Evolutionary conservation across 92 coral and sea anemone genomes (phyloP), one percentile per base, ranked within the genome.

Genomic region (Zoanthus solanderi): DNA sequence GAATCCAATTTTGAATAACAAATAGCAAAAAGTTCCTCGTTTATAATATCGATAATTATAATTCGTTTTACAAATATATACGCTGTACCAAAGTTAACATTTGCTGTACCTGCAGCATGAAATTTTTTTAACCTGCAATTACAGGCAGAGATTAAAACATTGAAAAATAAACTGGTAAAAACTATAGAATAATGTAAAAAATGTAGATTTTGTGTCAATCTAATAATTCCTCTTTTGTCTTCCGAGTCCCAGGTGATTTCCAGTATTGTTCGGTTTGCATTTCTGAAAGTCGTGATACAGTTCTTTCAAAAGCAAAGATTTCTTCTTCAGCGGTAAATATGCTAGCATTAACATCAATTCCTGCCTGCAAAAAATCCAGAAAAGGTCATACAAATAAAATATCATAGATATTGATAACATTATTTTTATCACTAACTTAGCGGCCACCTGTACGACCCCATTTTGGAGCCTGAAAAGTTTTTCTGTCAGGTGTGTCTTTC

Each of bases 291-390:
- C 99, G 89, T 7, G 99, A 97, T 9, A 97, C 87, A 7, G 99
- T 97, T 73, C 99, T 87, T 71, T 97, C 94, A 88, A 97, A 97
- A 18, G 99, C 99, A 77, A 97, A 97, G 16, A 95, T 92, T 82
- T 97, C 99, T 85, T 97, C 99, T 76, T 97, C 99, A 12, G 99
- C 99, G 30, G 99, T 97, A 71, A 97, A 97, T 69, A 97, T 95
- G 82, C 99, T 97, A 12, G 98, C 92, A 44, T 89, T 91, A 14
- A 93, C 94, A 75, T 94, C 96, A 63, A 86, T 67, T 32, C 86
- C 89, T 34, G 93, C 91, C 99, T 96, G 78, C 23, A 88, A 89
- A 44, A 69, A 56, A 53, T 80, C 28, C 14, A 16, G n/a, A 30
- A 37, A 37, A 77, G 1, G 37, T 15, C 9, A 1, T 4, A 7